These are phyloP conservation scores for Phaonia tiefii DNA, from an alignment of 2,888 invertebrate species.

Conservation along the genomic window DNA sequence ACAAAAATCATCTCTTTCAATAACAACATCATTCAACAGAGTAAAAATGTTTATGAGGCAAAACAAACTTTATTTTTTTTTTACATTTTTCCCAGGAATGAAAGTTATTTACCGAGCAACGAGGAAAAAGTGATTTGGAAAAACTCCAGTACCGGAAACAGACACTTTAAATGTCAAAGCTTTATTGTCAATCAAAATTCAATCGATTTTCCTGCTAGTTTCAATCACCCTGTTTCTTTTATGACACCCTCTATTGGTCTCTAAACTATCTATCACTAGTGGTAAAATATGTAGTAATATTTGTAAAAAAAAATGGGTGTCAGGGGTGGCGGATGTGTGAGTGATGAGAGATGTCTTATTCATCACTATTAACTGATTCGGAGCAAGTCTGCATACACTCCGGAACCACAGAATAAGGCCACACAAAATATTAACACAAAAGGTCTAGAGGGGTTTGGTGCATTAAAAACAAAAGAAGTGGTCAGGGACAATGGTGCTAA, in stretches of 20 bases:
- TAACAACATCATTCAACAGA: slow-evolving; percentile 39
- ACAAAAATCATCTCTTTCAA: slow-evolving; percentile 13
- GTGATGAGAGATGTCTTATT: slow-evolving; percentile 43
- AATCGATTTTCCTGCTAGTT: slow-evolving; percentile 70
- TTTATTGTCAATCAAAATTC: slow-evolving; percentile 80
- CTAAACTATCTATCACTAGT: slow-evolving; percentile 7
- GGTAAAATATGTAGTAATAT: slow-evolving; percentile 27
- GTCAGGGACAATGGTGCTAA: too few species aligned
- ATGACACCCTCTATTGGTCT: background rate
- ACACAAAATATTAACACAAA: too few species aligned
- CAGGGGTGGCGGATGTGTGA: slow-evolving; percentile 10
- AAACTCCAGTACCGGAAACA: slow-evolving; percentile 72
- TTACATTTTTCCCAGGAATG: slow-evolving; percentile 5
- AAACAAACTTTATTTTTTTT: slow-evolving; percentile 11
- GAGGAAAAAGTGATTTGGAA: slow-evolving; percentile 54
- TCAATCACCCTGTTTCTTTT: slow-evolving; percentile 8
- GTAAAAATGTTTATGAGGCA: slow-evolving; percentile 10
- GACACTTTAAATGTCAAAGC: slow-evolving; percentile 77
- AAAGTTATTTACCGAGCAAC: slow-evolving; percentile 3
- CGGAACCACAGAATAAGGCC: too few species aligned
- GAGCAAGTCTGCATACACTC: background rate
- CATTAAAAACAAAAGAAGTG: too few species aligned
- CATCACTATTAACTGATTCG: slow-evolving; percentile 51
- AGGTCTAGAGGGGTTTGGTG: too few species aligned
- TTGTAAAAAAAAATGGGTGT: slow-evolving; percentile 3